Conservation (phyloP, 2,888 invertebrate genomes). For the Palloptera scutellata region DNA sequence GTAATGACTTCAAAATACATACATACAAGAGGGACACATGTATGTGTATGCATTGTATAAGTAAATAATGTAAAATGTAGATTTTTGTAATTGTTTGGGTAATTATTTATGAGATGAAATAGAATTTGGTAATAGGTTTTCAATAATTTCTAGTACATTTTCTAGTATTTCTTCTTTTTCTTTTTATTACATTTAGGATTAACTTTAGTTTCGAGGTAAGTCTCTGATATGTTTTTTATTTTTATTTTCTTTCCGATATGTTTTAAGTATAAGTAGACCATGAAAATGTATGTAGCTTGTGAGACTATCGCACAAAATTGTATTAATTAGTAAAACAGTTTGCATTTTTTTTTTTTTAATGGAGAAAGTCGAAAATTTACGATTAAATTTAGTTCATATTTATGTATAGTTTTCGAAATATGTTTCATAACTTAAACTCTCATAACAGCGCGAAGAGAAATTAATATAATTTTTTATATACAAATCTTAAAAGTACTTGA, state of each 20-base stretch:
- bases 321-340: too few relatives aligned
- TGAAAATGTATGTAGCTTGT: not conserved
- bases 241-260: not conserved
- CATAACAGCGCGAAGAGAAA: too few relatives aligned
- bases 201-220: too few relatives aligned
- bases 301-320: too few relatives aligned
- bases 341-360: too few relatives aligned
- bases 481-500: too few relatives aligned
- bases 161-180: slow-evolving; percentile 31
- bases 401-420: too few relatives aligned
- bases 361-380: too few relatives aligned
- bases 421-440: too few relatives aligned
- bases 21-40: not conserved
- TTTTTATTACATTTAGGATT: slow-evolving; percentile 6
- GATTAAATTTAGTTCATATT: too few relatives aligned
- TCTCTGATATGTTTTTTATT: not conserved
- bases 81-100: not conserved
- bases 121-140: slow-evolving; percentile 44
- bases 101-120: slow-evolving; percentile 22
- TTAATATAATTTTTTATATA: too few relatives aligned
- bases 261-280: not conserved
- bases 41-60: not conserved
- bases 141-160: slow-evolving; percentile 43
- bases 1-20: not conserved
- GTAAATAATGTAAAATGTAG: slow-evolving; percentile 1